Percentiles rank a stretch among this genome's conserved stretches.
Conservation (phyloP, 2,888 invertebrate genomes). For the Heliconius cydno region DNA sequence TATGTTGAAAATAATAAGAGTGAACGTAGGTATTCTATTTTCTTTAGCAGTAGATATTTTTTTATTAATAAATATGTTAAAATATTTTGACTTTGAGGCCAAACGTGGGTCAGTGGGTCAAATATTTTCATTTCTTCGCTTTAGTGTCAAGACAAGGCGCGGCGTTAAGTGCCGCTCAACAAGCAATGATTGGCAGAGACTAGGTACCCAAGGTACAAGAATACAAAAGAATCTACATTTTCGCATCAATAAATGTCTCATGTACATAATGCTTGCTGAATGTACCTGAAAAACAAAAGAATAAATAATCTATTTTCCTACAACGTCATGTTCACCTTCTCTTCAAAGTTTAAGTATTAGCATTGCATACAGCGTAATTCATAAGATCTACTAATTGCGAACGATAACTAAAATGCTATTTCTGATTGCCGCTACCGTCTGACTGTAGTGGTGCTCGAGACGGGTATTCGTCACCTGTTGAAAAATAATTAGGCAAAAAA, state of each 20-base stretch:
- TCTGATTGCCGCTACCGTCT: constrained; percentile 69
- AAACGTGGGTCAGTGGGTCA: too few species aligned
- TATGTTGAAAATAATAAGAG: constrained; percentile 15
- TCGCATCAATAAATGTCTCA: not conserved
- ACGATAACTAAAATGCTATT: constrained; percentile 69
- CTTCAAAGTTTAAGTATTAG: constrained; percentile 37
- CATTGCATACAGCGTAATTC: constrained; percentile 48
- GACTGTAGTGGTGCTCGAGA: constrained; percentile 77
- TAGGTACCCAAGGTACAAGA: too few species aligned
- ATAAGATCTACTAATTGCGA: constrained; percentile 75
- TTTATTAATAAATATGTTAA: constrained; percentile 6
- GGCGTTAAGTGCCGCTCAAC: too few species aligned
- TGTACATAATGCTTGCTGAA: not conserved
- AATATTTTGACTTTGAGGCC: not conserved
- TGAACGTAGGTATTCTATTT: not conserved
- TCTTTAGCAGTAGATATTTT: not conserved
- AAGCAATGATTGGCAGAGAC: too few species aligned
- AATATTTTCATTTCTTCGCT: too few species aligned
- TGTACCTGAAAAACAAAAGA: not conserved
- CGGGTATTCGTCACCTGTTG: constrained; percentile 82
- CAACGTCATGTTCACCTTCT: constrained; percentile 34
- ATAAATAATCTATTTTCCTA: constrained; percentile 13
- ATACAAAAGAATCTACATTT: not conserved
- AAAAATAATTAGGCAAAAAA: constrained; percentile 84
- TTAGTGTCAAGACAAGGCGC: too few species aligned